A percentile compares a stretch with the other conserved stretches of the same genome.
These are phyloP conservation scores for Rosalia funebris DNA, from an alignment of 2,888 invertebrate genomes.

Conservation along the genomic window DNA sequence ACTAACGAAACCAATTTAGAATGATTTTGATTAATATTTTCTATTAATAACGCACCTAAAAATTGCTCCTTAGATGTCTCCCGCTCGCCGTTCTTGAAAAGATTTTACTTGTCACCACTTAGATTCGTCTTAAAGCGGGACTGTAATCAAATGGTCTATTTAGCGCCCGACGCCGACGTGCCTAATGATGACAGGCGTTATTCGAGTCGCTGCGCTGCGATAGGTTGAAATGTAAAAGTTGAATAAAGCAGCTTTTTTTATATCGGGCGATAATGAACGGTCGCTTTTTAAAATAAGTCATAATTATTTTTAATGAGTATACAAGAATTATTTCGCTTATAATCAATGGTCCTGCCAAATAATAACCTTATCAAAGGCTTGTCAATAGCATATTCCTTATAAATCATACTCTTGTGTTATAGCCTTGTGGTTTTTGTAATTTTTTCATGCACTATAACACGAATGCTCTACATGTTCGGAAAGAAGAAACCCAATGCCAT, in stretches of 20 bases:
- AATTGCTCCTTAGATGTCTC: background rate
- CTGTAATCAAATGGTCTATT: background rate
- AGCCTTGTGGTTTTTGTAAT: too few species aligned
- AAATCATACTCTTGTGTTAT: too few species aligned
- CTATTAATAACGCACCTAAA: background rate
- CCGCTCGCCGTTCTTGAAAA: background rate
- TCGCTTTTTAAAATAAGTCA: background rate
- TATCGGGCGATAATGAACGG: background rate
- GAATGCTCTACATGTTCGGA: too few species aligned
- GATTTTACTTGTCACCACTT: background rate
- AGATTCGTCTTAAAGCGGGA: background rate
- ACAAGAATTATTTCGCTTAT: background rate
- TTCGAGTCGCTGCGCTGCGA: background rate
- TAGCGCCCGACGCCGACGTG: background rate
- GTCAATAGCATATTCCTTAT: background rate
- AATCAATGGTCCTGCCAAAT: background rate
- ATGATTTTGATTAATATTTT: background rate
- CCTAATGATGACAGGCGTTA: background rate
- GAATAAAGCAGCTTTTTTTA: background rate
- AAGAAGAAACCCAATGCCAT: too few species aligned
- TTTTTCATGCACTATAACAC: too few species aligned
- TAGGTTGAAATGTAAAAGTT: background rate
- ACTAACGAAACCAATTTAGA: background rate
- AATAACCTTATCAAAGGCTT: background rate
- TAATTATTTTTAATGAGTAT: background rate